These are phyloP conservation scores for Didymodactylos carnosus DNA, from an alignment of 2,888 invertebrate species.

Conservation along the genomic window DNA sequence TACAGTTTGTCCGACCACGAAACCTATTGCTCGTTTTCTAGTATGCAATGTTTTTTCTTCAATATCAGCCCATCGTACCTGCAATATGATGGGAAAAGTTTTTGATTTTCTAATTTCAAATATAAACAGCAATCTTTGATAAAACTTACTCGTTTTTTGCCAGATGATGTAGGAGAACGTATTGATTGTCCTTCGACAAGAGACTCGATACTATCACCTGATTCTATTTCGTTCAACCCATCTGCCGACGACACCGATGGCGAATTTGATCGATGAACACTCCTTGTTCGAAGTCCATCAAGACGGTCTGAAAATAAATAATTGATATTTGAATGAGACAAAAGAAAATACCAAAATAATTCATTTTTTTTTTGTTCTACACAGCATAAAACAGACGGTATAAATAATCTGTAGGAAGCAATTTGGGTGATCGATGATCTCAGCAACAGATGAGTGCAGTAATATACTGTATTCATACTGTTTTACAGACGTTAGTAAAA, in stretches of 20 bases:
- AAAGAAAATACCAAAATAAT: too few species aligned
- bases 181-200: not conserved
- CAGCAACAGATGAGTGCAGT: too few species aligned
- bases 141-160: not conserved
- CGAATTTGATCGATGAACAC: not conserved
- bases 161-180: not conserved
- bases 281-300: not conserved
- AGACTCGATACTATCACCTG: too few species aligned
- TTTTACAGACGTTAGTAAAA: too few species aligned
- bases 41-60: not conserved
- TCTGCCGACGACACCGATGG: not conserved
- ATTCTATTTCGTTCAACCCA: not conserved
- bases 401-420: too few species aligned
- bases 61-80: not conserved
- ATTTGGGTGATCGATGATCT: too few species aligned
- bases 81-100: too few species aligned
- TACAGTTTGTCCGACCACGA: not conserved
- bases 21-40: not conserved
- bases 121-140: too few species aligned
- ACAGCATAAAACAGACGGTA: too few species aligned
- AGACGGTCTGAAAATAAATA: not conserved
- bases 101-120: too few species aligned
- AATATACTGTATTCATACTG: too few species aligned
- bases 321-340: not conserved
- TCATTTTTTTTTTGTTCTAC: too few species aligned